These are phyloP conservation scores for Oceanodroma leucorhoa DNA, from an alignment of 2,797 vertebrate genomes.

Conservation along the genomic window DNA sequence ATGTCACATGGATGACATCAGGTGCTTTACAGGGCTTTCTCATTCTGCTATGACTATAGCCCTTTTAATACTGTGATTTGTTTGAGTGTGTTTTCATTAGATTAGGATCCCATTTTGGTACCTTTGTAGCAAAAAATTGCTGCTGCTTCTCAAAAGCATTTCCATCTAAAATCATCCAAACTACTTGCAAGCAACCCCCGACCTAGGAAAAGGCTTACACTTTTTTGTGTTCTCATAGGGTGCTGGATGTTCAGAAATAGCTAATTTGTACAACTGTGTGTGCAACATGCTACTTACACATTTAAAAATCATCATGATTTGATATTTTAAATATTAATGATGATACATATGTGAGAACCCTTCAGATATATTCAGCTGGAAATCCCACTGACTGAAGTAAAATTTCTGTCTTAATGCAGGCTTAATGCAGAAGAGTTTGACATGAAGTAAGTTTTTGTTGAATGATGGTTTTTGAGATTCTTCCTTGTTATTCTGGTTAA, in stretches of 20 bases:
- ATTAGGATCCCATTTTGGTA: not conserved
- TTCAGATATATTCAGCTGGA: not conserved
- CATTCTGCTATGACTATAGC: not conserved
- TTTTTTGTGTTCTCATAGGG: not conserved
- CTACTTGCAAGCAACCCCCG: not conserved
- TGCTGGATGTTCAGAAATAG: not conserved
- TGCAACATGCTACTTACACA: not conserved
- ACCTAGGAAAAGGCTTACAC: not conserved
- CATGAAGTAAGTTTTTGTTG: not conserved
- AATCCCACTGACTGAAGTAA: not conserved
- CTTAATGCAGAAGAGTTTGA: not conserved
- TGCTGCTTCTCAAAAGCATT: not conserved
- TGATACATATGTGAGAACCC: not conserved
- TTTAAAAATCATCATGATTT: not conserved
- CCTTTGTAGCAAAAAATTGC: not conserved
- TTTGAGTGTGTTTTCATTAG: not conserved
- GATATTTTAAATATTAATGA: not conserved
- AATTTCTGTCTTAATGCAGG: not conserved
- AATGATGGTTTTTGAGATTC: not conserved
- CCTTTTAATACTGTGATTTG: not conserved
- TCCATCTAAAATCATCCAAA: not conserved
- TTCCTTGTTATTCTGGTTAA: not conserved
- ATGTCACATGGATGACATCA: not conserved
- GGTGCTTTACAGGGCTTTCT: not conserved
- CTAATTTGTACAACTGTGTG: not conserved